phyloP scores from a whole-genome alignment of 2,888 invertebrate species.

The Eupithecia inturbata region DNA sequence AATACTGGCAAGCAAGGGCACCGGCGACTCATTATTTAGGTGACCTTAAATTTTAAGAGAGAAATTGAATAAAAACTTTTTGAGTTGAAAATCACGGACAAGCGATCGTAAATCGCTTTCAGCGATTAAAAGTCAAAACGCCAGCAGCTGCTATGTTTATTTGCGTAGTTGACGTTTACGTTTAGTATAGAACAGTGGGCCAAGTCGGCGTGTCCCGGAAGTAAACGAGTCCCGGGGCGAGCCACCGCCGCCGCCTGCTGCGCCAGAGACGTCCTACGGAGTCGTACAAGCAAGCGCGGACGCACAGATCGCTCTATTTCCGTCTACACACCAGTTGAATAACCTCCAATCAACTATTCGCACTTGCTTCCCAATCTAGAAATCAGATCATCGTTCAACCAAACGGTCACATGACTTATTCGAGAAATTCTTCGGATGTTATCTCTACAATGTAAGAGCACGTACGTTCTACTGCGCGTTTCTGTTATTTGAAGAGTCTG shows the following conservation, averaged over 20 bases:
- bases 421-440: conserved; percentile 14
- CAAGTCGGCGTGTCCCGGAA: conserved; percentile 70
- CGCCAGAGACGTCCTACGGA: conserved; percentile 52
- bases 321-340: conserved; percentile 80
- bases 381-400: conserved; percentile 52
- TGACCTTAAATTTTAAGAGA: conserved; percentile 8
- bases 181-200: conserved; percentile 54
- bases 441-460: conserved; percentile 10
- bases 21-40: conserved; percentile 19
- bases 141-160: conserved; percentile 34
- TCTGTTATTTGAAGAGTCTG: conserved; percentile 29
- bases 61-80: conserved; percentile 11
- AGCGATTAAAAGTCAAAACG: conserved; percentile 31
- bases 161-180: conserved; percentile 39
- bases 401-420: conserved; percentile 47
- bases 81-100: conserved; percentile 18
- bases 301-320: conserved; percentile 77
- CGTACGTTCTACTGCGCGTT: conserved; percentile 13
- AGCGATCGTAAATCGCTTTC: conserved; percentile 22
- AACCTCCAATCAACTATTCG: conserved; percentile 84
- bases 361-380: conserved; percentile 73
- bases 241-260: conserved; percentile 50
- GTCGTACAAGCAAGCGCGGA: conserved; percentile 56
- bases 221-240: conserved; percentile 47
- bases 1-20: conserved; percentile 17